phyloP scores from a whole-genome alignment of 35 echinoderm and acorn worm species.

The Patiria miniata region DNA sequence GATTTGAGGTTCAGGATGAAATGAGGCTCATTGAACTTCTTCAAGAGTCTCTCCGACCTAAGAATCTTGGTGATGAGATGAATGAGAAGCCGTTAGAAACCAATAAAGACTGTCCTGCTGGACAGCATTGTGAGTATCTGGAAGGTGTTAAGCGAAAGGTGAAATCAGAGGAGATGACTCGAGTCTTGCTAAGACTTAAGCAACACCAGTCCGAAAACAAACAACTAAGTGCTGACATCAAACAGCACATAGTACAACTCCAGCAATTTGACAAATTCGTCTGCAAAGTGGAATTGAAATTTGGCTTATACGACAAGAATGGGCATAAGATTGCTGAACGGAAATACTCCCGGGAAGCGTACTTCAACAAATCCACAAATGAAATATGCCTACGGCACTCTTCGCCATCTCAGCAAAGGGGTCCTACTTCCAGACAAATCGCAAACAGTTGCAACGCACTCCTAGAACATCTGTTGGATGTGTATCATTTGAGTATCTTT shows the following conservation, averaged over 20 bases:
- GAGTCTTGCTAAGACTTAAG: constrained; percentile 1
- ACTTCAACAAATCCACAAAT: not conserved
- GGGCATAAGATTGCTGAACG: not conserved
- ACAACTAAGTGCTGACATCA: not conserved
- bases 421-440: not conserved
- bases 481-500: not conserved
- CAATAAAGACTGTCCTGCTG: constrained; percentile 18
- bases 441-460: not conserved
- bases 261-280: not conserved
- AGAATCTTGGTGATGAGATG: constrained; percentile 28
- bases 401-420: not conserved
- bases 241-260: not conserved
- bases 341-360: not conserved
- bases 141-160: constrained; percentile 4
- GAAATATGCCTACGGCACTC: not conserved
- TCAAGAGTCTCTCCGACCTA: not conserved
- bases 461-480: not conserved
- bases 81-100: not conserved
- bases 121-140: constrained; percentile 6
- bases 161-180: constrained; percentile 32
- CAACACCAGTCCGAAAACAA: constrained; percentile 9
- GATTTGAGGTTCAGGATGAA: not conserved
- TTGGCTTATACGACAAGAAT: constrained; percentile 5
- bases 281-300: constrained; percentile 16
- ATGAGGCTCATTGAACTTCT: constrained; percentile 9